A percentile compares a stretch with the other conserved stretches of the same genome.
Evolutionary conservation across 1,140 invertebrate species (phyloP).

Genomic region (Apolygus lucorum): DNA sequence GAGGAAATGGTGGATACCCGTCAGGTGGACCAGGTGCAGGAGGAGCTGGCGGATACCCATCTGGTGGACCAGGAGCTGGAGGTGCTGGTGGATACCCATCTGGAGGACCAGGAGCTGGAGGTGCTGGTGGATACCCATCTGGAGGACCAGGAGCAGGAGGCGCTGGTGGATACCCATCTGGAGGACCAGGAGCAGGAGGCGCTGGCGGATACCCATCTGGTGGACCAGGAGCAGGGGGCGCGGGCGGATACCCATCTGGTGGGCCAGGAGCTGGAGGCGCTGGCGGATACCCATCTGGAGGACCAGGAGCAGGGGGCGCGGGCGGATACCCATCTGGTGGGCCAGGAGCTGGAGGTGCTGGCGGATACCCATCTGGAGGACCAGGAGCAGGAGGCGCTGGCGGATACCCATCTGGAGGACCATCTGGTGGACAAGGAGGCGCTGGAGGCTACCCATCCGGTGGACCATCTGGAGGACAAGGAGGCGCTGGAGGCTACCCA

Average conservation of each 20-base stretch:
- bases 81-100: slow-evolving; percentile 3
- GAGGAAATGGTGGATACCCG: background rate
- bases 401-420: background rate
- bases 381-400: background rate
- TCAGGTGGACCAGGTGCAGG: background rate
- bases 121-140: background rate
- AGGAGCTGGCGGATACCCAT: background rate
- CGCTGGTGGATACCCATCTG: background rate
- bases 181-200: background rate
- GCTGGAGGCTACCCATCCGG: background rate
- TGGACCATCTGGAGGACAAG: background rate
- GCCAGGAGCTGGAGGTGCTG: background rate
- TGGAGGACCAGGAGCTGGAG: background rate
- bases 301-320: background rate
- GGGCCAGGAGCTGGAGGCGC: background rate
- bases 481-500: background rate
- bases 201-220: background rate
- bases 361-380: background rate
- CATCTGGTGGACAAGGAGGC: background rate
- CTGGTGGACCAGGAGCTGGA: background rate
- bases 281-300: background rate
- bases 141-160: background rate
- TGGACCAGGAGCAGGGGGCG: background rate
- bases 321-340: background rate
- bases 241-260: background rate